Evolutionary conservation across 2,888 invertebrate genomes (phyloP).

Genomic region (Hirtodrosophila cameraria): DNA sequence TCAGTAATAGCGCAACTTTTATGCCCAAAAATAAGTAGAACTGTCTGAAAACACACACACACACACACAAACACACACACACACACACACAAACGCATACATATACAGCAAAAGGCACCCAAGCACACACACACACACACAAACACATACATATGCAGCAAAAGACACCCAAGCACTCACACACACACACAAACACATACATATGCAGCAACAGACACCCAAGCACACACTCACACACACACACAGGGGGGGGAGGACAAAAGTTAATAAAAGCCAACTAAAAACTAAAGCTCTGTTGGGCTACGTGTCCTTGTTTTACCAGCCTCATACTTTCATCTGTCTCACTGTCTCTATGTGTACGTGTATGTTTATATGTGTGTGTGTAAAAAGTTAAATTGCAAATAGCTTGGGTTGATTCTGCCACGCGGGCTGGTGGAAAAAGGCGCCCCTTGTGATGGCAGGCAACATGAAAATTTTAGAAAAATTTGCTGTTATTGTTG

Average conservation of each 20-base stretch:
- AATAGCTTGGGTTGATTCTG: constrained; percentile 62
- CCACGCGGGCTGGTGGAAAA: constrained; percentile 4
- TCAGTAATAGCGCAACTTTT: constrained; percentile 76
- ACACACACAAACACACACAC: constrained; percentile 1
- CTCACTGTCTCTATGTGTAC: constrained; percentile 6
- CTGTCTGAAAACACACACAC: constrained; percentile 27
- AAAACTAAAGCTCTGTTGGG: constrained; percentile 68
- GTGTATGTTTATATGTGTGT: constrained; percentile 25
- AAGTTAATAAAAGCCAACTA: constrained; percentile 77
- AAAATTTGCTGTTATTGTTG: constrained; percentile 76
- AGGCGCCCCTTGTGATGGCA: not conserved
- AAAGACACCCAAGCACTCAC: constrained; percentile 13
- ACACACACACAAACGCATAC: not conserved
- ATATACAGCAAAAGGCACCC: not conserved
- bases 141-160: not conserved
- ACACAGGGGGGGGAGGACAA: constrained; percentile 44
- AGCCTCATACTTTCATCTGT: constrained; percentile 37
- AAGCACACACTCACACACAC: constrained; percentile 10
- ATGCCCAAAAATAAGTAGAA: constrained; percentile 67
- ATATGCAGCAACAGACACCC: too few relatives aligned
- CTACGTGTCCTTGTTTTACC: constrained; percentile 68
- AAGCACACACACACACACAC: constrained; percentile 19
- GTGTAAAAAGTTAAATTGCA: constrained; percentile 73
- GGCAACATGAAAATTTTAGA: constrained; percentile 73
- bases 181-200: constrained; percentile 10